A percentile compares a stretch with the other conserved stretches of the same genome.
Evolutionary conservation across 2,888 invertebrate genomes (phyloP).

Genomic region (Ennomos fuscantarius): DNA sequence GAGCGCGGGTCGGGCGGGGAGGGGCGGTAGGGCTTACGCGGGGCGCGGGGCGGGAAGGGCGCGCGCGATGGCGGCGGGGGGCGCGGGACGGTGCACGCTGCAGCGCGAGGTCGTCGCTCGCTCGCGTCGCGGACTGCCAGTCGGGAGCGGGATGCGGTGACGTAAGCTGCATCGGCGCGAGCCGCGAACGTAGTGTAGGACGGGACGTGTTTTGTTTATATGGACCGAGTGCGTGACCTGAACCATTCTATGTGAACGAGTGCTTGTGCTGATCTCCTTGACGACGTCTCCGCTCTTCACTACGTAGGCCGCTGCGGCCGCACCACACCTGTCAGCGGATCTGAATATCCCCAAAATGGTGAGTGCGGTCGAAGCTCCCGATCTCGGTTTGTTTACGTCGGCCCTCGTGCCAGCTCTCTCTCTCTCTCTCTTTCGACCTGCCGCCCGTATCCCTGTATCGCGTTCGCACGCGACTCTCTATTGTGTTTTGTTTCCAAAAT

Average conservation of each 20-base stretch:
- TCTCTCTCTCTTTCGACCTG: conserved; percentile 80
- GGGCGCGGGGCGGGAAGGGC: conserved; percentile 48
- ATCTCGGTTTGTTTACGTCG: conserved; percentile 83
- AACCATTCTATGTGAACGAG: conserved; percentile 70
- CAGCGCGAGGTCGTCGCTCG: conserved; percentile 84
- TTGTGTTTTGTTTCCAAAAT: conserved; percentile 85
- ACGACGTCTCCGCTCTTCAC: conserved; percentile 79
- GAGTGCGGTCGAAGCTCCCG: conserved; percentile 83
- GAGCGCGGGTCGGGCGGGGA: conserved; percentile 40
- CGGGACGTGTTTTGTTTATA: conserved; percentile 75
- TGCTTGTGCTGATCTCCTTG: conserved; percentile 63
- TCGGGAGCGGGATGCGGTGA: conserved; percentile 85
- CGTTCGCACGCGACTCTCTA: conserved; percentile 80
- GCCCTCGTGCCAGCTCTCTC: conserved; percentile 76
- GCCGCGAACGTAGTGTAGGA: conserved; percentile 83
- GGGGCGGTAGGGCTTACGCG: conserved; percentile 54
- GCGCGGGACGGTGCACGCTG: conserved; percentile 77
- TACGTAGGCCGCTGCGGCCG: conserved; percentile 73
- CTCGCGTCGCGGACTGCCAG: conserved; percentile 72
- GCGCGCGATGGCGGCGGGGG: conserved; percentile 59
- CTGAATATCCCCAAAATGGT: conserved; percentile 81
- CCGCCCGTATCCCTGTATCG: conserved; percentile 79
- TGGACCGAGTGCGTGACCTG: conserved; percentile 68
- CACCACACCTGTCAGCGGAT: conserved; percentile 57
- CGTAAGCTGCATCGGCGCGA: conserved; percentile 83